A percentile compares a stretch with the other conserved stretches of the same genome.
Evolutionary conservation across 2,888 invertebrate genomes (phyloP).

Genomic region (Epirrhoe tristata): DNA sequence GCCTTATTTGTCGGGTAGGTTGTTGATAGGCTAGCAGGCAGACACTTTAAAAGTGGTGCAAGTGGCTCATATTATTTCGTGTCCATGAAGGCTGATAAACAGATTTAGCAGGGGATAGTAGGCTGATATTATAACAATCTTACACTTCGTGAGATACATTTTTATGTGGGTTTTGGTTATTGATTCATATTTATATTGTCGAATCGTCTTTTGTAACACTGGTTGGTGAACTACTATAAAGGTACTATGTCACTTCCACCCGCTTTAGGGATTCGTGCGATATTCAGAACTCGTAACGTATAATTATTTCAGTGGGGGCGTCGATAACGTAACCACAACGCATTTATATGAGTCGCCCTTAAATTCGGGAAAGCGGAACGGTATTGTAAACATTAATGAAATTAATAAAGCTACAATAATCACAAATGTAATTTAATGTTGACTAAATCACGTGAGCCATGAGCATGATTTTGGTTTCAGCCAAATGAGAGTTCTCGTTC

Average conservation of each 20-base stretch:
- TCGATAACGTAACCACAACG: conserved; percentile 75
- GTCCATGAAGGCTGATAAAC: too few relatives aligned
- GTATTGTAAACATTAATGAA: conserved; percentile 29
- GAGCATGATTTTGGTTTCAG: too few relatives aligned
- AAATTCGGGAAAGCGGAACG: conserved; percentile 49
- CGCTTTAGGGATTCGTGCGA: conserved; percentile 70
- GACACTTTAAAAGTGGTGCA: too few relatives aligned
- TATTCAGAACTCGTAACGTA: conserved; percentile 80
- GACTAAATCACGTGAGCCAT: not conserved
- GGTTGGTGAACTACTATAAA: not conserved
- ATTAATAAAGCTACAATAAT: conserved; percentile 11
- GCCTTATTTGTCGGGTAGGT: too few relatives aligned
- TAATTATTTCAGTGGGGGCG: conserved; percentile 81
- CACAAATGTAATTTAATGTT: not conserved
- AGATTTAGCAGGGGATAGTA: too few relatives aligned
- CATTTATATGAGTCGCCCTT: conserved; percentile 66
- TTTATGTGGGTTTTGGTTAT: too few relatives aligned
- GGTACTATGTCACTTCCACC: conserved; percentile 45
- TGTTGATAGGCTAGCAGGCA: too few relatives aligned
- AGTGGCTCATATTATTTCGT: too few relatives aligned
- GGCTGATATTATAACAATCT: too few relatives aligned
- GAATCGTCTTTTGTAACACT: conserved; percentile 4
- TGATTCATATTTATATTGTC: too few relatives aligned
- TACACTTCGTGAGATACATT: too few relatives aligned
- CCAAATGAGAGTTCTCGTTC: not conserved